Conservation (phyloP, 2,797 vertebrate species). For the Pangasius mekongensis region DNA sequence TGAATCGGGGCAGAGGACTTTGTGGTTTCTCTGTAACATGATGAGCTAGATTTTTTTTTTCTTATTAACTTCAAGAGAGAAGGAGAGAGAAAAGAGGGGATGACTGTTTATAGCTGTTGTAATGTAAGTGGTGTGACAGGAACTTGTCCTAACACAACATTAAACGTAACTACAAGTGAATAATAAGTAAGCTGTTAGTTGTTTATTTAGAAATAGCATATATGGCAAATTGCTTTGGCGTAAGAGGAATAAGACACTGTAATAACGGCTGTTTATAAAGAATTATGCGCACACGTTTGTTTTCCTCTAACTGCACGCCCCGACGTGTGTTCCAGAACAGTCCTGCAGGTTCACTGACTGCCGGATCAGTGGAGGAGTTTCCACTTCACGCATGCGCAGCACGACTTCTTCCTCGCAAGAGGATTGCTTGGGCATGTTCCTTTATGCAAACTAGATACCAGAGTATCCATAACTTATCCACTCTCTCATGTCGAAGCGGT, state of each 20-base stretch:
- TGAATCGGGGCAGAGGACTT: too few species aligned
- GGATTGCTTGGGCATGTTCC: not conserved
- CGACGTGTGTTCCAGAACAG: not conserved
- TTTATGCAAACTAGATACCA: not conserved
- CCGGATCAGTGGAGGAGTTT: not conserved
- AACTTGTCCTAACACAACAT: not conserved
- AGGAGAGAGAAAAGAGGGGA: not conserved
- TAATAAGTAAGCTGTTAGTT: not conserved
- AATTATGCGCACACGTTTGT: not conserved
- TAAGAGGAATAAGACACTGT: not conserved
- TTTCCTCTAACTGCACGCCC: not conserved
- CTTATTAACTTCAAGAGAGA: not conserved
- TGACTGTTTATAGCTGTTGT: not conserved
- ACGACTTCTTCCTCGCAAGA: not conserved
- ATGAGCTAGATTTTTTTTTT: too few species aligned
- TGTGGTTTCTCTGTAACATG: too few species aligned
- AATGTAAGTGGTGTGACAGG: not conserved
- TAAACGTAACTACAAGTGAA: not conserved
- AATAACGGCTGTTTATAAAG: not conserved
- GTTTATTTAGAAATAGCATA: not conserved
- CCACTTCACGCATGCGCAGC: not conserved
- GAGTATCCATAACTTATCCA: not conserved
- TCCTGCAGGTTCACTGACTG: too few species aligned
- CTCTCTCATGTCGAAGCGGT: not conserved
- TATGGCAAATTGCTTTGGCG: not conserved